Percentiles rank a stretch among this genome's conserved stretches.
Conservation (phyloP, 2,888 invertebrate species). For the Ichneumoninae sp. region DNA sequence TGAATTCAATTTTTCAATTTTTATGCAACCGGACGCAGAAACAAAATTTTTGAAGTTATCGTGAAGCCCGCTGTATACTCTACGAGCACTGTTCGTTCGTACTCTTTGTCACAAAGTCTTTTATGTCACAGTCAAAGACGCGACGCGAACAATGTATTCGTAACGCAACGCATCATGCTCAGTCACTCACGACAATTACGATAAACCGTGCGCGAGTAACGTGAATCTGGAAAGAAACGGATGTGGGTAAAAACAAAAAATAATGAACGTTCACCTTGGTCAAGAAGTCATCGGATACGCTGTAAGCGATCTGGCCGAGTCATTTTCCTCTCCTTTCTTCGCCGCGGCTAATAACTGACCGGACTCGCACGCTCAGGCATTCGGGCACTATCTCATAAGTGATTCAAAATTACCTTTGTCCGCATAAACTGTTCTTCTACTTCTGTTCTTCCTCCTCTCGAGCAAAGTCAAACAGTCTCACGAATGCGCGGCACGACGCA, state of each 20-base stretch:
- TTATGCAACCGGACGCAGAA: neutral
- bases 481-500: neutral
- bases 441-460: neutral
- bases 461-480: neutral
- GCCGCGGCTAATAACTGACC: neutral
- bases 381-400: slow-evolving; percentile 39
- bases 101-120: slow-evolving; percentile 48
- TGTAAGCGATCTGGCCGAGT: slow-evolving; percentile 17
- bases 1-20: neutral
- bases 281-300: neutral
- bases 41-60: neutral
- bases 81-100: slow-evolving; percentile 26
- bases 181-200: slow-evolving; percentile 26
- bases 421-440: neutral
- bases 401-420: slow-evolving; percentile 12
- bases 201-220: slow-evolving; percentile 15
- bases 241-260: slow-evolving; percentile 6
- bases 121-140: slow-evolving; percentile 39
- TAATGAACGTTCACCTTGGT: slow-evolving; percentile 25
- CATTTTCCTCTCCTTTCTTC: slow-evolving; percentile 27
- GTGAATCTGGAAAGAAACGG: slow-evolving; percentile 13
- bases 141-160: slow-evolving; percentile 37
- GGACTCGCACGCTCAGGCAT: slow-evolving; percentile 5
- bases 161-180: slow-evolving; percentile 18
- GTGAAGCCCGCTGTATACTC: neutral